Conservation (phyloP, 1,140 invertebrate species). For the Drosophila tani region DNA sequence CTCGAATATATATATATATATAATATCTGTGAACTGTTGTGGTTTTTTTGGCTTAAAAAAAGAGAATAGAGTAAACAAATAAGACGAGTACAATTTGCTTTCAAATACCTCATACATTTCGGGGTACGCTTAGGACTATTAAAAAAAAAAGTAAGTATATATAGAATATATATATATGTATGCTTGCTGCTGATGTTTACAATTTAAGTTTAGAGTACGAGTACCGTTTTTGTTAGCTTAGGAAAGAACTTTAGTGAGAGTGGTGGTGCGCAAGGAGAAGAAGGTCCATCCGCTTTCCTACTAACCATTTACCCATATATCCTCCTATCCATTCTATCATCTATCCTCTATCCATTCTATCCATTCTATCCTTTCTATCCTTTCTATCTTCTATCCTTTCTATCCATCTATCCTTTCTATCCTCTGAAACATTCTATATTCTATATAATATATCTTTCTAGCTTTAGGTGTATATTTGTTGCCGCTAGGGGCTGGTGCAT, state of each 20-base stretch:
- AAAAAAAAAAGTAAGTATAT: slow-evolving; percentile 60
- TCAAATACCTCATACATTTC: slow-evolving; percentile 32
- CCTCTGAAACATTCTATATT: slow-evolving; percentile 12
- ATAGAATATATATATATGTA: slow-evolving; percentile 34
- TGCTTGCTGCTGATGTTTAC: slow-evolving; percentile 27
- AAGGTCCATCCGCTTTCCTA: slow-evolving; percentile 12
- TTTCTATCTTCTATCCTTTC: slow-evolving; percentile 13
- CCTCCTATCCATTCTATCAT: slow-evolving; percentile 8
- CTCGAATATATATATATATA: slow-evolving; percentile 23
- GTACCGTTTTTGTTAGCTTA: slow-evolving; percentile 62
- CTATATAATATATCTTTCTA: slow-evolving; percentile 23
- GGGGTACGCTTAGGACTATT: slow-evolving; percentile 63
- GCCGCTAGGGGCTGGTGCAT: slow-evolving; percentile 37
- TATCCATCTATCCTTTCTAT: background rate
- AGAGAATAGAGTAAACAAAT: slow-evolving; percentile 1
- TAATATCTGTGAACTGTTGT: slow-evolving; percentile 7
- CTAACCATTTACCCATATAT: background rate
- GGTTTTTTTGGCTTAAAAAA: slow-evolving; percentile 14
- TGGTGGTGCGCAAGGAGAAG: slow-evolving; percentile 33
- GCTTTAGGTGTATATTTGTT: slow-evolving; percentile 37
- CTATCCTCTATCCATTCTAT: background rate
- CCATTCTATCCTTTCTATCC: slow-evolving; percentile 3
- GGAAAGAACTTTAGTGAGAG: slow-evolving; percentile 57
- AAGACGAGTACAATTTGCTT: slow-evolving; percentile 18
- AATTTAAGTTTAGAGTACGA: slow-evolving; percentile 47